phyloP scores from a whole-genome alignment of 2,888 invertebrate species.

The Dicycla oo region DNA sequence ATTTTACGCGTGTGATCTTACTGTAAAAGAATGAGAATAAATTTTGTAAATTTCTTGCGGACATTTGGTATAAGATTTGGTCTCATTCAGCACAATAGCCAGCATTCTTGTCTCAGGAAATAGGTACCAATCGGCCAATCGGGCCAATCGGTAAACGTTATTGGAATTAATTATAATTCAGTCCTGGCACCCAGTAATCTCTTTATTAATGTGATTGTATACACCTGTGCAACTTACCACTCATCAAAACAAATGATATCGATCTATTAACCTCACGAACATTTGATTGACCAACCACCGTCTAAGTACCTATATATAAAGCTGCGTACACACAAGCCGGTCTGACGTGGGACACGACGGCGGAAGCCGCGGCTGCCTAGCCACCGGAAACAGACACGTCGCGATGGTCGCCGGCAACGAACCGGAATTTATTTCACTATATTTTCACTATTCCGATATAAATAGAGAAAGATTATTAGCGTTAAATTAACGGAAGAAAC shows the following conservation, averaged over 20 bases:
- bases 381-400: slow-evolving; percentile 73
- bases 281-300: slow-evolving; percentile 1
- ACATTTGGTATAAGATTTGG: neutral
- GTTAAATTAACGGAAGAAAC: slow-evolving; percentile 58
- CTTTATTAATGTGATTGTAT: neutral
- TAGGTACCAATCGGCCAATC: too few species aligned
- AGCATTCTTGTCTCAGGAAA: neutral
- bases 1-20: slow-evolving; percentile 40
- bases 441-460: slow-evolving; percentile 60
- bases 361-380: slow-evolving; percentile 73
- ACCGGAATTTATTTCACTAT: slow-evolving; percentile 67
- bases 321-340: slow-evolving; percentile 8
- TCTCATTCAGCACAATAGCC: neutral
- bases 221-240: neutral
- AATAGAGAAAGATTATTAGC: slow-evolving; percentile 55
- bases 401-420: slow-evolving; percentile 64
- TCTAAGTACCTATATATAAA: slow-evolving; percentile 1
- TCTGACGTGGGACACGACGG: slow-evolving; percentile 43
- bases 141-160: neutral
- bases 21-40: slow-evolving; percentile 2
- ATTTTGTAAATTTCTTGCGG: neutral
- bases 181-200: neutral
- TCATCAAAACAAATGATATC: slow-evolving; percentile 2
- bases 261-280: neutral
- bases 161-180: neutral